Evolutionary conservation across 2,113 vertebrate species (phyloP), one percentile per base, ranked within the genome.

Genomic region (Phaetusa simplex): DNA sequence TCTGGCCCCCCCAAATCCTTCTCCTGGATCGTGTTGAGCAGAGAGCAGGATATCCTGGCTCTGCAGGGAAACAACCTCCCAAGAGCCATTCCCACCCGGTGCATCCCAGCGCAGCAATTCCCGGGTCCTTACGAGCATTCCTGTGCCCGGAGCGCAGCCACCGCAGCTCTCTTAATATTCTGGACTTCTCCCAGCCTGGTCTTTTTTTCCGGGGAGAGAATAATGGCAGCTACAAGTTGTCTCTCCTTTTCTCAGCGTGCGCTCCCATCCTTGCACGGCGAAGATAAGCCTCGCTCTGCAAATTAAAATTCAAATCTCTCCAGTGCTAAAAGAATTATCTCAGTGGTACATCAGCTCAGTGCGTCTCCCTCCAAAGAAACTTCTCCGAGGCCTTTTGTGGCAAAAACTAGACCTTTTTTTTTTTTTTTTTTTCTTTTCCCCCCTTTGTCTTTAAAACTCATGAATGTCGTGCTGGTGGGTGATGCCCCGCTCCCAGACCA

Each of bases 281-380:
- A 4, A 95, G 97, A 96, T 95, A 82, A 97, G 92, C 79, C 65
- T 69, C 1, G 0, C 80, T 92, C 72, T 72, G 76, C 93, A 97
- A 93, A 96, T 95, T 93, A 78, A 82, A 90, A 92, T 96, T 83
- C 58, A 92, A 76, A 71, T 88, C 86, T 94, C 76, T 61, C 88
- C 19, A 42, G 22, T 22, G 61, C 85, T 90, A 52, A 88, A 88
- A 52, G 93, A 88, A 67, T 93, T 88, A 90, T 96, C 96, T 83
- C 38, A 1, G 32, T n/a, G 80, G 67, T 61, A 2, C 70, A 95
- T 97, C 95, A 66, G 82, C 88, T 73, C 53, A 8, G 53, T 4
- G 17, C 23, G 2, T 47, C 88, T 55, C 64, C 72, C 61, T 86
- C 66, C 66, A 86, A 94, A 88, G 61, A 76, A 93, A 88, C 45